These are phyloP conservation scores for Protodeltote pygarga DNA, from an alignment of 2,888 invertebrate species.

Conservation along the genomic window DNA sequence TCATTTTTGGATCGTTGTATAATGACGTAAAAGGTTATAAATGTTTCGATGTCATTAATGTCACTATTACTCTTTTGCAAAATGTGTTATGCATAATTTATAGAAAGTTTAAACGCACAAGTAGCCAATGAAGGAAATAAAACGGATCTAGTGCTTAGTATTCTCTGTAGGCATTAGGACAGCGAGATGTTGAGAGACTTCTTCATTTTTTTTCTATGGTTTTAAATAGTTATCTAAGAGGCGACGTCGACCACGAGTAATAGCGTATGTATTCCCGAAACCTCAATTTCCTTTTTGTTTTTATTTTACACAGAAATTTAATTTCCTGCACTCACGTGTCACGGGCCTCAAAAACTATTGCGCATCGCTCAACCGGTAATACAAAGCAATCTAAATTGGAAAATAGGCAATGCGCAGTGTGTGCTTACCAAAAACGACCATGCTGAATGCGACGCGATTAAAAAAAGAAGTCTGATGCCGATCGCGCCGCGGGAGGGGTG, in stretches of 20 bases:
- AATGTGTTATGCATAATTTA: neutral
- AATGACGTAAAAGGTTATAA: too few species aligned
- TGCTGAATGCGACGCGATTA: slow-evolving; percentile 85
- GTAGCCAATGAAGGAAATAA: neutral
- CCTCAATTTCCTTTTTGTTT: slow-evolving; percentile 32
- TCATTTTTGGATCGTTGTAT: too few species aligned
- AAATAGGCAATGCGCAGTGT: slow-evolving; percentile 87
- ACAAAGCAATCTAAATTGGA: slow-evolving; percentile 87
- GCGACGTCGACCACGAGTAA: neutral
- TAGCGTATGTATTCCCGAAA: slow-evolving; percentile 18
- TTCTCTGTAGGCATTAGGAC: slow-evolving; percentile 11
- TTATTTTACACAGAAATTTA: slow-evolving; percentile 74
- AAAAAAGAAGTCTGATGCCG: slow-evolving; percentile 87
- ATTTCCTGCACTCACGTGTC: slow-evolving; percentile 82
- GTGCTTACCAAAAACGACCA: slow-evolving; percentile 87
- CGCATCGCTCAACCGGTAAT: slow-evolving; percentile 86
- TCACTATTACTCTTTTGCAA: neutral
- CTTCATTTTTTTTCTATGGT: neutral
- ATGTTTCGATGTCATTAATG: too few species aligned
- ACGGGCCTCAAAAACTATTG: slow-evolving; percentile 85
- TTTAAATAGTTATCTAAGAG: neutral
- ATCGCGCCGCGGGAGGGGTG: slow-evolving; percentile 82
- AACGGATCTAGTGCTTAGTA: slow-evolving; percentile 13
- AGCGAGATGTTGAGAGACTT: slow-evolving; percentile 9
- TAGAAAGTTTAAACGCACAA: neutral